Evolutionary conservation across 1,140 invertebrate genomes (phyloP).

Genomic region (Lasaia peninsularis): DNA sequence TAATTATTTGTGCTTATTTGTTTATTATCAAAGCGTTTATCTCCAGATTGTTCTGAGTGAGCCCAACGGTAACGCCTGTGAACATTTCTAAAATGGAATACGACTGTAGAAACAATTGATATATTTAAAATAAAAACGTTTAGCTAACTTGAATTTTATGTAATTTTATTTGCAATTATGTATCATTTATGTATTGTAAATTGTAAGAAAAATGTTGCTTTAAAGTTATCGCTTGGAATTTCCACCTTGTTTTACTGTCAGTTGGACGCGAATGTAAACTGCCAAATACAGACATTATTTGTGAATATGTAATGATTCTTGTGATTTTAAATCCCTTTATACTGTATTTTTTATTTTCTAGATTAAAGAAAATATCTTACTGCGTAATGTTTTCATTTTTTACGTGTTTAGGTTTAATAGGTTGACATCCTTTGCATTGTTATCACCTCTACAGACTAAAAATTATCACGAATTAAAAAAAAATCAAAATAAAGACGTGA

Average conservation of each 20-base stretch:
- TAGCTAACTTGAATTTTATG: constrained; percentile 74
- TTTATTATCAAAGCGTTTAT: background rate
- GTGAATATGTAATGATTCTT: constrained; percentile 78
- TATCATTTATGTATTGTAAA: constrained; percentile 76
- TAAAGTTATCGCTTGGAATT: constrained; percentile 69
- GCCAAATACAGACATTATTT: constrained; percentile 65
- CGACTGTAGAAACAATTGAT: constrained; percentile 66
- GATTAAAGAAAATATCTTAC: constrained; percentile 76
- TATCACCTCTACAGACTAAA: background rate
- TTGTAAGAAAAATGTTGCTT: constrained; percentile 74
- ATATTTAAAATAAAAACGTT: constrained; percentile 58
- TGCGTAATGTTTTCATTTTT: constrained; percentile 35
- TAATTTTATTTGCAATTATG: constrained; percentile 72
- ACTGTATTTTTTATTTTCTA: constrained; percentile 77
- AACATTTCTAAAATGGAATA: constrained; percentile 37
- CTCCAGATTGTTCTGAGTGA: background rate
- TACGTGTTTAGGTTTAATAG: background rate
- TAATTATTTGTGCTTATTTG: background rate
- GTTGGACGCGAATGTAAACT: constrained; percentile 60
- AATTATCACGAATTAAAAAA: no score
- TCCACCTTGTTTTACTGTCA: constrained; percentile 63
- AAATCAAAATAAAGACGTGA: no score
- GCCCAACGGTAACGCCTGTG: constrained; percentile 35
- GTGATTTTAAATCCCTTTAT: constrained; percentile 76
- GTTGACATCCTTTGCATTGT: background rate